phyloP scores from a whole-genome alignment of 2,113 vertebrate genomes.

The Addax nasomaculatus region DNA sequence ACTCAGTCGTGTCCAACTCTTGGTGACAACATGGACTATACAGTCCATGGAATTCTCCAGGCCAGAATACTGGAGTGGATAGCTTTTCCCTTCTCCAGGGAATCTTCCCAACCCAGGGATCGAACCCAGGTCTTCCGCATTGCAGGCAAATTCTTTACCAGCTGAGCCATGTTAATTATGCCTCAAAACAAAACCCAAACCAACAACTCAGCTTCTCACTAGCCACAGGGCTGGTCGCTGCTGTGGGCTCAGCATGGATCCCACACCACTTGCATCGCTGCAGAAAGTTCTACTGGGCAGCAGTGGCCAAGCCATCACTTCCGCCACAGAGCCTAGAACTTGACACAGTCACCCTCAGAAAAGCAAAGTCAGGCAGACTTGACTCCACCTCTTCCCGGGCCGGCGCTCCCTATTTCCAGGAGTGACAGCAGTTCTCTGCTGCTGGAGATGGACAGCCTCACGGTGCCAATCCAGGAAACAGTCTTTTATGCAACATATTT shows the following conservation, averaged over 20 bases:
- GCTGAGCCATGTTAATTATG: not conserved
- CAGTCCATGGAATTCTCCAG: not conserved
- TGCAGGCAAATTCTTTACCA: not conserved
- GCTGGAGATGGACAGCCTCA: not conserved
- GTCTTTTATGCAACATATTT: not conserved
- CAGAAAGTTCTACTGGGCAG: not conserved
- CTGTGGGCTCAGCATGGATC: accelerated
- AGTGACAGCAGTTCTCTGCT: not conserved
- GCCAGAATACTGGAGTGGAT: not conserved
- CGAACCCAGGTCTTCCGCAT: not conserved
- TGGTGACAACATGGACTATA: not conserved
- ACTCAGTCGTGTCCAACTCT: not conserved
- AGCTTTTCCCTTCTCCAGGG: not conserved
- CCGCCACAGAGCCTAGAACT: not conserved
- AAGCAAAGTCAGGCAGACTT: not conserved
- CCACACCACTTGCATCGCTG: accelerated
- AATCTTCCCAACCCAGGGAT: not conserved
- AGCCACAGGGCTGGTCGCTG: accelerated
- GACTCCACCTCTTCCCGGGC: not conserved
- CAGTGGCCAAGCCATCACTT: accelerated
- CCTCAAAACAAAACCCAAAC: not conserved
- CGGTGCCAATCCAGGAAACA: not conserved
- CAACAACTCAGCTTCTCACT: not conserved
- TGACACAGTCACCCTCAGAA: not conserved
- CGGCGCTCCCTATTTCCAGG: not conserved